Conservation (phyloP, 2,888 invertebrate genomes). For the Leptogaster cylindrica region DNA sequence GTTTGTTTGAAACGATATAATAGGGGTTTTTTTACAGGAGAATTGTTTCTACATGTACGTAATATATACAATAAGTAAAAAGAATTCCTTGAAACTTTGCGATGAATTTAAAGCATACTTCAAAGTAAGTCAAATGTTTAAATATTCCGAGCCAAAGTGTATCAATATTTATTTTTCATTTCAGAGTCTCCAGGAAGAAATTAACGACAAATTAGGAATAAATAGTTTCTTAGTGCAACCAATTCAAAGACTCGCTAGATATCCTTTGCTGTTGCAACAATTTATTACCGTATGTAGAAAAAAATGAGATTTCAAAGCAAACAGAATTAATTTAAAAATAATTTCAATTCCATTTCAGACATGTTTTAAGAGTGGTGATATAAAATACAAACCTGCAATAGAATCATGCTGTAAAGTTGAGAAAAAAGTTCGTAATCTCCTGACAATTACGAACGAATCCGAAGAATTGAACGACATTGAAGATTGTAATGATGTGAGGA, state of each 20-base stretch:
- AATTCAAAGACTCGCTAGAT: conserved; percentile 61
- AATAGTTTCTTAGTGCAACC: conserved; percentile 61
- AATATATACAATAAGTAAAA: conserved; percentile 61
- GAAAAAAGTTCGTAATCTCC: conserved; percentile 57
- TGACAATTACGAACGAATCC: conserved; percentile 60
- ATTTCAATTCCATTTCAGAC: conserved; percentile 35
- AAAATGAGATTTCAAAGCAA: too few relatives aligned
- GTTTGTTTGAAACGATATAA: neutral
- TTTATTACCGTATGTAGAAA: conserved; percentile 57
- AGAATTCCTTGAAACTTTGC: conserved; percentile 58
- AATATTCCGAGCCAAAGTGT: too few relatives aligned
- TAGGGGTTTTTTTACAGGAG: conserved; percentile 51
- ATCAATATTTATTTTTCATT: conserved; percentile 46
- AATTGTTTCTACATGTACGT: conserved; percentile 60
- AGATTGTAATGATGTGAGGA: conserved; percentile 56
- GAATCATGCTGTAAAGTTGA: conserved; percentile 60
- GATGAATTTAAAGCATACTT: conserved; percentile 59
- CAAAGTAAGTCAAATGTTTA: conserved; percentile 53
- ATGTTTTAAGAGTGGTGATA: conserved; percentile 52
- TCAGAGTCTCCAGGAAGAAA: conserved; percentile 57
- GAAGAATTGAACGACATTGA: conserved; percentile 60
- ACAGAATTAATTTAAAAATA: neutral
- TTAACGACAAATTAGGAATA: conserved; percentile 60
- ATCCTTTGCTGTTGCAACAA: conserved; percentile 58
- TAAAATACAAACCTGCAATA: conserved; percentile 57